Evolutionary conservation across 2,888 invertebrate species (phyloP).

Genomic region (Orchesella flavescens): DNA sequence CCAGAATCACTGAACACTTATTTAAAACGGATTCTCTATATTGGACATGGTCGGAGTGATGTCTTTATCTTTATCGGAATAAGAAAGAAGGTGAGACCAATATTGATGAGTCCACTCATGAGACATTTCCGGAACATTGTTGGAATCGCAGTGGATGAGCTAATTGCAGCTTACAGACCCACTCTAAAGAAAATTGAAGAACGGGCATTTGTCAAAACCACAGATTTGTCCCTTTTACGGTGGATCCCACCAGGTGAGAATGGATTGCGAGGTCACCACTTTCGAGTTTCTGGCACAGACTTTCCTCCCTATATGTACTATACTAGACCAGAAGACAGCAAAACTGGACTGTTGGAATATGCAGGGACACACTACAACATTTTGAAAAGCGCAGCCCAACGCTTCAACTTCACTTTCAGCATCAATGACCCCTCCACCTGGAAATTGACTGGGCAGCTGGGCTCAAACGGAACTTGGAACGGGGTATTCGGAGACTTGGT

Average conservation of each 20-base stretch:
- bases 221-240: not conserved
- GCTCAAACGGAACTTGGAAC: constrained; percentile 52
- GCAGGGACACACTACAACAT: constrained; percentile 54
- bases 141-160: constrained; percentile 15
- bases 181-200: not conserved
- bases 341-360: constrained; percentile 4
- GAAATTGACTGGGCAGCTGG: constrained; percentile 27
- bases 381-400: constrained; percentile 14
- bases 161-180: not conserved
- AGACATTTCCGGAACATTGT: constrained; percentile 13
- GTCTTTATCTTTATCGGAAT: constrained; percentile 31
- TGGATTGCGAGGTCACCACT: constrained; percentile 46
- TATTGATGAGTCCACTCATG: not conserved
- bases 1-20: not conserved
- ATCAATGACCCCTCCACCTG: constrained; percentile 14
- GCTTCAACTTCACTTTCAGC: constrained; percentile 27
- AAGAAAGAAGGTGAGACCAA: not conserved
- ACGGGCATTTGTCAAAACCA: not conserved
- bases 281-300: constrained; percentile 55
- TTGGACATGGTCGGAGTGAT: constrained; percentile 30
- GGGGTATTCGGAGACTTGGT: constrained; percentile 61
- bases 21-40: constrained; percentile 18
- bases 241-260: constrained; percentile 33
- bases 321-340: constrained; percentile 21
- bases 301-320: constrained; percentile 63